phyloP scores from a whole-genome alignment of 2,113 vertebrate species.

The Prietella phreatophila region DNA sequence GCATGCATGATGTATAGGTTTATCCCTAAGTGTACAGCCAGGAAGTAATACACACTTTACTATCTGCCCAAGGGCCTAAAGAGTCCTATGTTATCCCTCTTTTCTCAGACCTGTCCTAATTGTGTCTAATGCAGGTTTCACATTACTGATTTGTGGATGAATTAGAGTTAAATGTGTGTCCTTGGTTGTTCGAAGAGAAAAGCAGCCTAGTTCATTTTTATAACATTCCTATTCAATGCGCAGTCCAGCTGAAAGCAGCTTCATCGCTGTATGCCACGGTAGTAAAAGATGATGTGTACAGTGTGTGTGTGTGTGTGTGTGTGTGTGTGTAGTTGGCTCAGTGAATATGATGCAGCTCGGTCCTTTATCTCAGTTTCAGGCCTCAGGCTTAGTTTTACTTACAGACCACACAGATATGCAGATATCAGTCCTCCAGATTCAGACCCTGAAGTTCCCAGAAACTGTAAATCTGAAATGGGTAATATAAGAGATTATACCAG shows the following conservation, averaged over 20 bases:
- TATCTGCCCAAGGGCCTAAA: constrained; percentile 19
- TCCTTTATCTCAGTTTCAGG: constrained; percentile 31
- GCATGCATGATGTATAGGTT: constrained; percentile 19
- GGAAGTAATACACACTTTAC: constrained; percentile 10
- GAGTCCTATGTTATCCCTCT: constrained; percentile 34
- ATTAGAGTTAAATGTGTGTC: not conserved
- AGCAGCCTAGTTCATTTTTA: not conserved
- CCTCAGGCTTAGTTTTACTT: constrained; percentile 30
- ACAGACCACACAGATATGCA: constrained; percentile 18
- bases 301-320: not conserved
- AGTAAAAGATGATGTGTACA: not conserved
- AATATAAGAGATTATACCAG: constrained; percentile 14
- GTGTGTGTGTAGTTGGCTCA: constrained; percentile 5
- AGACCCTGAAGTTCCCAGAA: constrained; percentile 10
- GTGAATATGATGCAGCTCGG: constrained; percentile 10
- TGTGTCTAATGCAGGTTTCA: constrained; percentile 30
- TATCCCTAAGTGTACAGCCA: constrained; percentile 4
- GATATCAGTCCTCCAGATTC: constrained; percentile 15
- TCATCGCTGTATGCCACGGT: not conserved
- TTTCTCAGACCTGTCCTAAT: constrained; percentile 37
- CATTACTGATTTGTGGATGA: not conserved
- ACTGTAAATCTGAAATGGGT: not conserved
- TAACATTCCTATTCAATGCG: not conserved
- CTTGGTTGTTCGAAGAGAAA: not conserved
- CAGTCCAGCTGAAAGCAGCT: not conserved